Conservation (phyloP, 2,113 vertebrate genomes). For the Petroica traversi region DNA sequence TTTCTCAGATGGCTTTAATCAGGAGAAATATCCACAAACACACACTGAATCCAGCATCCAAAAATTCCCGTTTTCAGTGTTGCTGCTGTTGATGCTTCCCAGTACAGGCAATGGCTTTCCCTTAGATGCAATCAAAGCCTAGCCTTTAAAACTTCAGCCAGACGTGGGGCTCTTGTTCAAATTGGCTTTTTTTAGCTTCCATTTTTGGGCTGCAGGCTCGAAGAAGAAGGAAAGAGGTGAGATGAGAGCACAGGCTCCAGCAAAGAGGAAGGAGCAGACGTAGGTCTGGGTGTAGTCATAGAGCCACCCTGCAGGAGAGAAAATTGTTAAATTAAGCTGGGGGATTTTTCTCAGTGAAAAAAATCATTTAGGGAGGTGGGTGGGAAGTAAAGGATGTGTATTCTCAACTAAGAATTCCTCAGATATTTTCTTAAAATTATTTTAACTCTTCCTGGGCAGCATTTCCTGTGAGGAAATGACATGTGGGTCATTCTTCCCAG, state of each 20-base stretch:
- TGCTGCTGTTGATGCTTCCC: background rate
- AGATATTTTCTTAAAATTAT: background rate
- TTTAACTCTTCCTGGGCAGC: background rate
- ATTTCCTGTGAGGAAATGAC: background rate
- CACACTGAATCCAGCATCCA: background rate
- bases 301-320: constrained; percentile 83
- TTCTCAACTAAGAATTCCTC: background rate
- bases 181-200: constrained; percentile 69
- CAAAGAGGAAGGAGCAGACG: constrained; percentile 88
- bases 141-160: background rate
- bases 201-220: constrained; percentile 82
- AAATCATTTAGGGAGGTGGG: background rate
- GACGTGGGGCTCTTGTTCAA: background rate
- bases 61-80: background rate
- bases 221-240: constrained; percentile 87
- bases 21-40: background rate
- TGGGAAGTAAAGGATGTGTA: background rate
- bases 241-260: constrained; percentile 87
- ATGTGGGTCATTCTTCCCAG: fast-evolving
- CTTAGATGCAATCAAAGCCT: fast-evolving
- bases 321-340: background rate
- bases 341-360: background rate
- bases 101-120: background rate
- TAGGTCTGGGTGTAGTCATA: constrained; percentile 91
- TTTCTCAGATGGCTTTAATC: background rate